These are phyloP conservation scores for Crossocerus cetratus DNA, from an alignment of 2,888 invertebrate species.

Conservation along the genomic window DNA sequence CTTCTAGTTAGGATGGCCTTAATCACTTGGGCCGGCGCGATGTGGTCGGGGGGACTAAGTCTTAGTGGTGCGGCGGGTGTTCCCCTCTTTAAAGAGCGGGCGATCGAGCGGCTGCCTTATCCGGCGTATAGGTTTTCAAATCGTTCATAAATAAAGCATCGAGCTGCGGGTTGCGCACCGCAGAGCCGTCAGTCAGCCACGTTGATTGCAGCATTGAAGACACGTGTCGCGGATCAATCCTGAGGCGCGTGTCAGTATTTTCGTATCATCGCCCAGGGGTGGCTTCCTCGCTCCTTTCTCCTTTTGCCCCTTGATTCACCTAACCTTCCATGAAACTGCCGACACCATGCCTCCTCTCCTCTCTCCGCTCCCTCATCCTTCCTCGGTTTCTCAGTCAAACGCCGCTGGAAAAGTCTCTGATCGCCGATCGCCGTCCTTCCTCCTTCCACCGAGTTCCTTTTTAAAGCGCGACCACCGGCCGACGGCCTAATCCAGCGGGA, in stretches of 20 bases:
- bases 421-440: background rate
- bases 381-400: background rate
- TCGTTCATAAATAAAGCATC: slow-evolving; percentile 76
- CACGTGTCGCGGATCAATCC: slow-evolving; percentile 76
- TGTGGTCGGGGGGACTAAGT: background rate
- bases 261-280: slow-evolving; percentile 72
- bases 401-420: background rate
- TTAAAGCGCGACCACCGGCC: slow-evolving; percentile 49
- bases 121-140: slow-evolving; percentile 71
- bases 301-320: slow-evolving; percentile 24
- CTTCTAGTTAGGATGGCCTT: background rate
- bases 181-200: slow-evolving; percentile 70
- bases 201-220: slow-evolving; percentile 75
- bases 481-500: slow-evolving; percentile 56
- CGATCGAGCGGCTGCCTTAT: slow-evolving; percentile 21
- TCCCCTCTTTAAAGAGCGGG: slow-evolving; percentile 46
- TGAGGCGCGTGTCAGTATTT: slow-evolving; percentile 75
- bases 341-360: slow-evolving; percentile 1
- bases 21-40: background rate
- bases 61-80: background rate
- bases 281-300: slow-evolving; percentile 38
- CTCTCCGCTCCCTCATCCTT: background rate
- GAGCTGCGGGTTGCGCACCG: slow-evolving; percentile 55
- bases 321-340: slow-evolving; percentile 7
- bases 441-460: slow-evolving; percentile 16